Base-by-base conservation (phyloP, 2,888 invertebrate species). In the Acrobeloides nanus region DNA sequence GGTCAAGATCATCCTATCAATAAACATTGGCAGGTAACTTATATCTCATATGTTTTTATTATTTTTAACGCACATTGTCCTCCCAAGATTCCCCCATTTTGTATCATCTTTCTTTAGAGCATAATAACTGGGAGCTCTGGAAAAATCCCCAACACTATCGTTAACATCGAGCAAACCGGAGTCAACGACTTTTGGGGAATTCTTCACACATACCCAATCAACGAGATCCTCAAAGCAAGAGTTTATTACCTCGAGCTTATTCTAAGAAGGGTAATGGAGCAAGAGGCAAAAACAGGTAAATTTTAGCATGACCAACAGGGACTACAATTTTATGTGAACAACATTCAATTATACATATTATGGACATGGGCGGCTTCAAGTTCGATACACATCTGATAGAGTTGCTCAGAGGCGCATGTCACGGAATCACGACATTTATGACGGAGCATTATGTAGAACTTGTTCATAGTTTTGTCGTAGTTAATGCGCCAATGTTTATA, bases 121-220 rank as follows among this genome's bases (percentile, higher is more conserved):
- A 66, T 66, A 5, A 53, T 66, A 35, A 67, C 67, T 17, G 62
- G 59, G 8, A 52, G 46, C 25, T 55, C 66, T 7, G 66, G 51
- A 12, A 47, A 50, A 23, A 61, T 58, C 12, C 59, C 62, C 0
- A 61, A 68, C 39, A 54, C 61, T 5, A 55, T 69, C 35, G 67
- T 69, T n/a, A 69, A 69, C 43, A 61, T 69, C 31, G 69, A 69
- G 38, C 69, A 55, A 46, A 61, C 68, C 3, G 68, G 68, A 31
- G 15, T 53, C 17, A 66, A 66, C 45, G 66, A 66, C 46, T 66
- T 64, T 35, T 64, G 64, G 64, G 62, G 62, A 41, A 55, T 62
- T 55, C 44, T 62, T 7, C 53, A 50, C 17, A 52, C 56, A 3
- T 56, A 59, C 39, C 55, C 61, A 12, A 61, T 57, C 3, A 65